These are phyloP conservation scores for Drosophila busckii DNA, from an alignment of 1,140 invertebrate species.

Conservation along the genomic window DNA sequence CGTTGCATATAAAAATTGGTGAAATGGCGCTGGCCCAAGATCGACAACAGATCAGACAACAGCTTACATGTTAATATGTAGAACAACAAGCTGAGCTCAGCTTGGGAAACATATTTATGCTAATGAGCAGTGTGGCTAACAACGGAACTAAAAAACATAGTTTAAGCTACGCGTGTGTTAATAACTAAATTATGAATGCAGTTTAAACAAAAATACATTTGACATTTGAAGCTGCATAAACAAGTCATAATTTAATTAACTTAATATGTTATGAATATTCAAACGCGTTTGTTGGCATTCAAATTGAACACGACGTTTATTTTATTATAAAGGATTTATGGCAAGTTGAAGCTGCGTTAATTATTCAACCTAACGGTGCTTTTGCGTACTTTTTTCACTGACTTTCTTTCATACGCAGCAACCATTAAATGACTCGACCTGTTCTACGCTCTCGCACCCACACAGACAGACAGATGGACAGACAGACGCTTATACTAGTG, in stretches of 20 bases:
- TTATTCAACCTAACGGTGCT: slow-evolving; percentile 23
- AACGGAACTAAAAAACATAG: no score
- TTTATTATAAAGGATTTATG: background rate
- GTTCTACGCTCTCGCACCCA: slow-evolving; percentile 16
- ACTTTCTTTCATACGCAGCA: slow-evolving; percentile 37
- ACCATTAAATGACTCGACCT: slow-evolving; percentile 31
- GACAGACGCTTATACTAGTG: background rate
- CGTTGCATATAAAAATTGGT: slow-evolving; percentile 19
- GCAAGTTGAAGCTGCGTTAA: background rate
- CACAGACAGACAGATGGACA: background rate
- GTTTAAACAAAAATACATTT: no score
- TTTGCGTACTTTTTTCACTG: slow-evolving; percentile 6
- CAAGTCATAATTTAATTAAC: no score
- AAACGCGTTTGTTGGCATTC: no score
- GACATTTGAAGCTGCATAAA: no score
- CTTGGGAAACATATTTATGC: slow-evolving; percentile 2
- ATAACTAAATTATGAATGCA: no score
- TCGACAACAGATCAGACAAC: slow-evolving; percentile 4
- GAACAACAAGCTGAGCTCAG: slow-evolving; percentile 14
- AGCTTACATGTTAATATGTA: slow-evolving; percentile 4
- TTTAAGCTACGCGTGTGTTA: no score
- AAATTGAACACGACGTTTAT: no score
- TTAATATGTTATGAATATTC: no score
- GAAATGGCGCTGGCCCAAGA: slow-evolving; percentile 14
- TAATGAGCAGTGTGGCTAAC: no score